Conservation (phyloP, 2,888 invertebrate species). For the Odiellus spinosus region DNA sequence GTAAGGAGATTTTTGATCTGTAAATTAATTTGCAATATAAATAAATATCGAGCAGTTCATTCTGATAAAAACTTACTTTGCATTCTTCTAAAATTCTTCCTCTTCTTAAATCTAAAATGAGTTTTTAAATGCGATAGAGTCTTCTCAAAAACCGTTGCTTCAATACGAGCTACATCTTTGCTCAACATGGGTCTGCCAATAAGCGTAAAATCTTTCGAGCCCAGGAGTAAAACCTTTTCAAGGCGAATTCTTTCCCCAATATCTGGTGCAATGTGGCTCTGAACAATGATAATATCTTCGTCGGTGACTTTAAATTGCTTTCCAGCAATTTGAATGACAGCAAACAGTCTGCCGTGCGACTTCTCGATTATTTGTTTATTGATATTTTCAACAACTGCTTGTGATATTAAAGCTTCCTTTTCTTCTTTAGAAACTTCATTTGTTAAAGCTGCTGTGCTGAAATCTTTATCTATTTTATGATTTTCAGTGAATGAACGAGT, state of each 20-base stretch:
- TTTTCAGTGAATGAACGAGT: no score
- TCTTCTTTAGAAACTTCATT: no score
- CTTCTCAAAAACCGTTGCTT: slow-evolving; percentile 69
- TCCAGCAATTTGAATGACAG: slow-evolving; percentile 60
- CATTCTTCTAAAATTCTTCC: slow-evolving; percentile 17
- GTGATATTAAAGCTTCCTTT: no score
- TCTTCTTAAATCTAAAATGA: slow-evolving; percentile 36
- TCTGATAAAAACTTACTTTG: slow-evolving; percentile 14
- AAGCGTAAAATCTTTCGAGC: slow-evolving; percentile 60
- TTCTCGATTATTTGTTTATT: no score
- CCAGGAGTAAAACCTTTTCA: slow-evolving; percentile 65
- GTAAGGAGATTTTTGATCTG: background rate
- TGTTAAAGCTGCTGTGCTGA: no score
- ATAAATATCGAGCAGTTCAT: no score
- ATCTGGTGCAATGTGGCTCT: slow-evolving; percentile 63
- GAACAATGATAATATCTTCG: slow-evolving; percentile 65
- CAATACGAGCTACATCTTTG: slow-evolving; percentile 46
- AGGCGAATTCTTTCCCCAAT: slow-evolving; percentile 59
- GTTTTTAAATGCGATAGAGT: slow-evolving; percentile 62
- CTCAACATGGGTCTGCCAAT: slow-evolving; percentile 64
- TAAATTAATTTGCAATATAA: background rate
- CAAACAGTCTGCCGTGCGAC: slow-evolving; percentile 50
- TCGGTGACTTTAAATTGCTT: slow-evolving; percentile 70
- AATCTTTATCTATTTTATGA: no score
- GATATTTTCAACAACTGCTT: no score